Evolutionary conservation across 35 echinoderm and acorn worm species (phyloP).

Genomic region (Apostichopus parvimensis): DNA sequence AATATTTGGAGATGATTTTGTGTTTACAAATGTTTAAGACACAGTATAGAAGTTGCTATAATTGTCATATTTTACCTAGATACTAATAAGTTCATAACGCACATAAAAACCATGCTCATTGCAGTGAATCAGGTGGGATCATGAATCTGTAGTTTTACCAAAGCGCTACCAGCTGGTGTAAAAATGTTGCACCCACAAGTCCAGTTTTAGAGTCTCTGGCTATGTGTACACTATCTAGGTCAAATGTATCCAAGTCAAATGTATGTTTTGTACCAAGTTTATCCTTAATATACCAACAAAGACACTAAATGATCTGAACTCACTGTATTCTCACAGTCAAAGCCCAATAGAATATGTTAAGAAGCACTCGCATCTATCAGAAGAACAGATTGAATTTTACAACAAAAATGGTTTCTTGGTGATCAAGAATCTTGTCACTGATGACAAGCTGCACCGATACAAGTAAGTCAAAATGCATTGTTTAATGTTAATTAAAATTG

Average conservation of each 20-base stretch:
- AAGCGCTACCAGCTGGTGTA: no score
- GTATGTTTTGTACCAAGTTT: neutral
- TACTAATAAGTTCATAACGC: no score
- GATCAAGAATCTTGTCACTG: constrained; percentile 73
- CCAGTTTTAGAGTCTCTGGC: neutral
- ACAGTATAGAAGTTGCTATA: no score
- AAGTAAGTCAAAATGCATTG: constrained; percentile 54
- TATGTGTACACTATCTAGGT: neutral
- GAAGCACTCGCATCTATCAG: constrained; percentile 34
- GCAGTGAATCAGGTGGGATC: no score
- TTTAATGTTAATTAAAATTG: neutral
- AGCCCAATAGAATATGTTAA: constrained; percentile 50
- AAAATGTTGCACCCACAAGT: neutral
- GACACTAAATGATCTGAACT: neutral
- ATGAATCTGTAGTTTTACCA: no score
- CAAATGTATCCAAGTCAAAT: neutral
- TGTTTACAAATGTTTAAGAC: no score
- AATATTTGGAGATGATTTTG: no score
- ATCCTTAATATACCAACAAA: neutral
- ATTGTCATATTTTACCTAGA: no score
- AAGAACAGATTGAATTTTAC: constrained; percentile 56
- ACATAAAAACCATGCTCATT: no score
- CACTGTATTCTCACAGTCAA: neutral
- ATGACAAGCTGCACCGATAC: constrained; percentile 75
- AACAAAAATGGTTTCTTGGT: constrained; percentile 86